Percentiles rank a stretch among this genome's conserved stretches.
phyloP scores from a whole-genome alignment of 2,113 vertebrate species.

The Alectura lathami region DNA sequence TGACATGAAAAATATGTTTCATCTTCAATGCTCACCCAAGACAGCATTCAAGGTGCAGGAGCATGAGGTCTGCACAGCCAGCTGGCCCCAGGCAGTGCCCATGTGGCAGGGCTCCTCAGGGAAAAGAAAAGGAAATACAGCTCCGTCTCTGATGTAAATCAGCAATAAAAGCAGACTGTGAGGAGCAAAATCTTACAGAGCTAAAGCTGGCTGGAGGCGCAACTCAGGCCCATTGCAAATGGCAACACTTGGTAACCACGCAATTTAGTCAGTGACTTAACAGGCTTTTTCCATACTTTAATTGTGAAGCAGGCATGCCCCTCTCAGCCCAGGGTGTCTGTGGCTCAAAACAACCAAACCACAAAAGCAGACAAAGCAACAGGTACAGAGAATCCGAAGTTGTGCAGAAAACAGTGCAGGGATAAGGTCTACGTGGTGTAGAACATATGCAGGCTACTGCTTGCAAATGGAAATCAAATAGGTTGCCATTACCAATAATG shows the following conservation, averaged over 20 bases:
- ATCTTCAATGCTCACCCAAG: not conserved
- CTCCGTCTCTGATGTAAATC: not conserved
- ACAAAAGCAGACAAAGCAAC: not conserved
- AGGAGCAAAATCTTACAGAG: not conserved
- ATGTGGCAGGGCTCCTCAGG: not conserved
- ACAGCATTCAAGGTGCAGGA: not conserved
- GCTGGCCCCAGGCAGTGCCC: not conserved
- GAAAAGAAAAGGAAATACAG: not conserved
- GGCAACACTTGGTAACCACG: not conserved
- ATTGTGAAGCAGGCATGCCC: not conserved
- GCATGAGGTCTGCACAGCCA: fast-evolving
- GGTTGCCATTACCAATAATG: conserved; percentile 57
- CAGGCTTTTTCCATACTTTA: conserved; percentile 26
- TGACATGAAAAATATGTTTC: not conserved
- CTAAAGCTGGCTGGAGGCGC: not conserved
- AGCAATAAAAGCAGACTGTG: not conserved
- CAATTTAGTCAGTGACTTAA: conserved; percentile 16
- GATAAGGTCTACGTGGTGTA: not conserved
- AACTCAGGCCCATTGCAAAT: not conserved
- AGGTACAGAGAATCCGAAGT: not conserved
- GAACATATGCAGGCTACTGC: conserved; percentile 17
- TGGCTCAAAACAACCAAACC: not conserved
- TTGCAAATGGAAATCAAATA: conserved; percentile 49
- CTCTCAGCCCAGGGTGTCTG: not conserved
- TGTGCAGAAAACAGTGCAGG: not conserved